phyloP scores from a whole-genome alignment of 2,797 vertebrate genomes.

The Crocodylus rhombifer region DNA sequence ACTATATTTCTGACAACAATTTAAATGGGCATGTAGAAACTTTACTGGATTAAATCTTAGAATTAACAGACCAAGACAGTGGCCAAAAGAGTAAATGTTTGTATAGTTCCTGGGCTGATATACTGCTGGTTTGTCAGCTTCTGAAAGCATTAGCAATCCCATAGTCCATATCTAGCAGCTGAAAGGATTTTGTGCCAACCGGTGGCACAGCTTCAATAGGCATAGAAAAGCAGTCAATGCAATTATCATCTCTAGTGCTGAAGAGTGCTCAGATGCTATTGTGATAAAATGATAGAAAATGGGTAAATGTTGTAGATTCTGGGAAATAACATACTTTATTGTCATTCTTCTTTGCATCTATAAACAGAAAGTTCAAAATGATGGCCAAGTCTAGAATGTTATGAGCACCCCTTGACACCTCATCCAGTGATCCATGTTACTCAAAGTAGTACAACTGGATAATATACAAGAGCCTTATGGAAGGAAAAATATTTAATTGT shows the following conservation, averaged over 20 bases:
- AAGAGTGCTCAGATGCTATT: conserved; percentile 36
- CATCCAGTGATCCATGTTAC: not conserved
- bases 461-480: not conserved
- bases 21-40: conserved; percentile 61
- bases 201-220: conserved; percentile 49
- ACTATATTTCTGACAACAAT: conserved; percentile 57
- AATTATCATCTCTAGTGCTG: conserved; percentile 60
- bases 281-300: conserved; percentile 34
- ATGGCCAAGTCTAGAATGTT: not conserved
- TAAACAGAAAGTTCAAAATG: conserved; percentile 39
- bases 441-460: accelerated
- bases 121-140: conserved; percentile 62
- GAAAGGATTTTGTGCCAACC: conserved; percentile 64
- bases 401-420: not conserved
- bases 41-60: conserved; percentile 54
- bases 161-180: conserved; percentile 45
- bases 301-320: conserved; percentile 7
- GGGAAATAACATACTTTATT: conserved; percentile 11
- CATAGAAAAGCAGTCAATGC: conserved; percentile 36
- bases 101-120: conserved; percentile 59
- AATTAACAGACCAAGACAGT: conserved; percentile 54
- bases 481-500: not conserved
- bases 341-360: not conserved
- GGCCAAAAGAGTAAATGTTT: conserved; percentile 52
- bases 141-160: conserved; percentile 71